Evolutionary conservation across 2,113 vertebrate genomes (phyloP).

Genomic region (Sialia sialis): DNA sequence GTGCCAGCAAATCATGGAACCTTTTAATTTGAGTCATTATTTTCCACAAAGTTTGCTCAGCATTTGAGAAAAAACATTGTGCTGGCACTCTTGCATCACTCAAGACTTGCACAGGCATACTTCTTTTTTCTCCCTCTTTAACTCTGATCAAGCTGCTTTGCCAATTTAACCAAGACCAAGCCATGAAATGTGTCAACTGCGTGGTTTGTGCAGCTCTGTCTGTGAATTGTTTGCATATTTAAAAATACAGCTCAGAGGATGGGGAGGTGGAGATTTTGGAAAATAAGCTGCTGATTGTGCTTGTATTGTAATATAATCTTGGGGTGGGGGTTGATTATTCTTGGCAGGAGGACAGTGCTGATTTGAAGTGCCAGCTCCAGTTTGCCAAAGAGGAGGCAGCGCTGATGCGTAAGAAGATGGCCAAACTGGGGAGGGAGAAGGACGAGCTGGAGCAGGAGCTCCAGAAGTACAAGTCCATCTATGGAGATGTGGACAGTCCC

Average conservation of each 20-base stretch:
- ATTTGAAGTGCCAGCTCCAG: slow-evolving; percentile 96
- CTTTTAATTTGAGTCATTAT: background rate
- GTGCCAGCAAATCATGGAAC: background rate
- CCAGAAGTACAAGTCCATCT: slow-evolving; percentile 93
- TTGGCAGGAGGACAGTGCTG: slow-evolving; percentile 92
- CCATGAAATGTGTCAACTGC: background rate
- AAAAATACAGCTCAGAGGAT: background rate
- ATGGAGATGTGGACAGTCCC: slow-evolving; percentile 94
- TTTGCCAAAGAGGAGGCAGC: slow-evolving; percentile 95
- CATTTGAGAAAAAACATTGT: background rate
- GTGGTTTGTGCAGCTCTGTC: background rate
- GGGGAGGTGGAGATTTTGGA: background rate
- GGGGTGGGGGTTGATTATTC: slow-evolving; percentile 4
- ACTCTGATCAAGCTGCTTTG: background rate
- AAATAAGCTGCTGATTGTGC: background rate
- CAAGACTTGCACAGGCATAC: background rate
- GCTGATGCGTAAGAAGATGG: slow-evolving; percentile 98
- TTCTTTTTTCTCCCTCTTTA: background rate
- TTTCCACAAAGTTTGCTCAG: background rate
- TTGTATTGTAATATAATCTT: slow-evolving; percentile 15
- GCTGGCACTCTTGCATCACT: background rate
- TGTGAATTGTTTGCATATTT: background rate
- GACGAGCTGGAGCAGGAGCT: slow-evolving; percentile 94
- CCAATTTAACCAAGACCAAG: background rate
- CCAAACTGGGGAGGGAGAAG: slow-evolving; percentile 90